Percentiles rank a stretch among this genome's conserved stretches.
Conservation (phyloP, 1,140 invertebrate genomes). For the Lepidotrigona ventralis region DNA sequence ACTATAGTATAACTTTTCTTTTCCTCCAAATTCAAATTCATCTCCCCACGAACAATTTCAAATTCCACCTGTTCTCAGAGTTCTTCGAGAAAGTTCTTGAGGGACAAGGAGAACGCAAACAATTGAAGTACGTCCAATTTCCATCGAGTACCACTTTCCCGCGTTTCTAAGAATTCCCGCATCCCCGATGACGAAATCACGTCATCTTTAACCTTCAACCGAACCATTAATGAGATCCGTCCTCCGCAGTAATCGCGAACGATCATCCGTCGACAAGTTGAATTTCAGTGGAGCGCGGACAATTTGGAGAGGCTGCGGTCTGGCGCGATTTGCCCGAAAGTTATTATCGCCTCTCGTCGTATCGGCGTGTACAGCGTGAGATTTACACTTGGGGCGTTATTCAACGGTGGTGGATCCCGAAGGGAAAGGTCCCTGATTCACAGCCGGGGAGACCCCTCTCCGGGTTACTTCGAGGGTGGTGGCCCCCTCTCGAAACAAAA, state of each 20-base stretch:
- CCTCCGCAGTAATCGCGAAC: too few species aligned
- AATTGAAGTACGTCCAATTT: not conserved
- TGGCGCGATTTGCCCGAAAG: slow-evolving; percentile 48
- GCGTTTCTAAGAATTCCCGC: not conserved
- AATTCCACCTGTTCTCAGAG: too few species aligned
- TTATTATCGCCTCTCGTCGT: slow-evolving; percentile 60
- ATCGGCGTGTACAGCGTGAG: slow-evolving; percentile 66
- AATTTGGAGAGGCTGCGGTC: slow-evolving; percentile 34
- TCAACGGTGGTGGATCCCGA: slow-evolving; percentile 52
- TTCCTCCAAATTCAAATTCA: too few species aligned
- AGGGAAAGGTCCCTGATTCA: slow-evolving; percentile 42
- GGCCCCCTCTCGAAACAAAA: slow-evolving; percentile 74
- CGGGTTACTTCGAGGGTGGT: slow-evolving; percentile 66
- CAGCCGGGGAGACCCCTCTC: slow-evolving; percentile 29
- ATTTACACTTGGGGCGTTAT: slow-evolving; percentile 73
- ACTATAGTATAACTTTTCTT: too few species aligned
- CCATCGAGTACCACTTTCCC: not conserved
- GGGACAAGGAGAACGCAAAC: too few species aligned
- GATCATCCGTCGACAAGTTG: slow-evolving; percentile 12
- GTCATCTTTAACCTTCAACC: not conserved
- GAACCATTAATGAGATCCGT: slow-evolving; percentile 4
- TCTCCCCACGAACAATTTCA: not conserved
- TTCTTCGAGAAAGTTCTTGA: too few species aligned
- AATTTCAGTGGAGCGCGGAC: slow-evolving; percentile 29
- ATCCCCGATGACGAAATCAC: slow-evolving; percentile 1